Percentiles rank a stretch among this genome's conserved stretches.
Evolutionary conservation across 2,797 vertebrate genomes (phyloP).

Genomic region (Heterohyrax brucei): DNA sequence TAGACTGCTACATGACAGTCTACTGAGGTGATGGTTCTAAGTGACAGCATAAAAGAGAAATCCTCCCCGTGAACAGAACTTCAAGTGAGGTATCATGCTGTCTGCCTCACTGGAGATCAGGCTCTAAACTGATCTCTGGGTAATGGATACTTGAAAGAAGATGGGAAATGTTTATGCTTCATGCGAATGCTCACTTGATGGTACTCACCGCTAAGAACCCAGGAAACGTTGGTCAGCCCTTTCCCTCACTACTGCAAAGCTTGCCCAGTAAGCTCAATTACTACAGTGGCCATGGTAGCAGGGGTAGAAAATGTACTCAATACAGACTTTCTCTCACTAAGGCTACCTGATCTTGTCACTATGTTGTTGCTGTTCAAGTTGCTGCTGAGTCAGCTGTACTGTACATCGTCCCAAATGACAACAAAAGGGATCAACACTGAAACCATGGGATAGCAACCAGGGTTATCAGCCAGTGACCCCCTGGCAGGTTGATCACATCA

Average conservation of each 20-base stretch:
- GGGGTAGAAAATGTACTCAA: neutral
- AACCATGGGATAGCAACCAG: neutral
- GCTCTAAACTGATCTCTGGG: neutral
- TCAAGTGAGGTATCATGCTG: slow-evolving; percentile 38
- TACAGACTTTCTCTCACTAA: neutral
- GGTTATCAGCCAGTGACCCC: neutral
- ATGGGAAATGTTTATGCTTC: slow-evolving; percentile 15
- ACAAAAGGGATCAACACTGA: neutral
- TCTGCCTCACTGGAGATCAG: neutral
- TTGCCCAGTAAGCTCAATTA: neutral
- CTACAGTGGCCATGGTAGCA: neutral
- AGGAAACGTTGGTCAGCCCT: neutral
- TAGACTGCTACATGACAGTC: neutral
- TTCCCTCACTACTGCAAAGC: neutral
- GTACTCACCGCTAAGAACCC: neutral
- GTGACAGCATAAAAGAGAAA: slow-evolving; percentile 47
- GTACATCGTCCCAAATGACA: neutral
- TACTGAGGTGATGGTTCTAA: slow-evolving; percentile 57
- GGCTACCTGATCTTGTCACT: neutral
- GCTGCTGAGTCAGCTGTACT: neutral
- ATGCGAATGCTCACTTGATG: neutral
- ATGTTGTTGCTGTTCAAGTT: too few species aligned
- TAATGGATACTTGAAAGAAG: slow-evolving; percentile 28
- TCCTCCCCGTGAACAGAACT: slow-evolving; percentile 33
- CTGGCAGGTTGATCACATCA: neutral